Conservation (phyloP, 2,888 invertebrate species). For the Ptychoptera contaminata region DNA sequence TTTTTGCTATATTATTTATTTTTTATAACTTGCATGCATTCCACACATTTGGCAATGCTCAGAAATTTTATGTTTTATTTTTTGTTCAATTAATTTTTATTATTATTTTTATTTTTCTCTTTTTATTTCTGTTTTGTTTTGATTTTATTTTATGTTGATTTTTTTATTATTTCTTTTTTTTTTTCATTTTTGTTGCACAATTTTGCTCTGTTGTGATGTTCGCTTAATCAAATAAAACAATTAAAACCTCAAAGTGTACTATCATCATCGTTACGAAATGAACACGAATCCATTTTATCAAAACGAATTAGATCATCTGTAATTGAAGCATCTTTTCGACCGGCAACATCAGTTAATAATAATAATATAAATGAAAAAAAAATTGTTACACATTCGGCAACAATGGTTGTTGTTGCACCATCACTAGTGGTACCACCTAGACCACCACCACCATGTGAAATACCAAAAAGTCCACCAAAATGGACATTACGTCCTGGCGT, state of each 20-base stretch:
- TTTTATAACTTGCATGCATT: constrained; percentile 5
- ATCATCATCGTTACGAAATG: neutral
- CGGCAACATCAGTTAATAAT: constrained; percentile 11
- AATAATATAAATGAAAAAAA: neutral
- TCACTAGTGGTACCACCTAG: constrained; percentile 9
- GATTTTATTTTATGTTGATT: constrained; percentile 9
- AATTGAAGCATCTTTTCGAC: constrained; percentile 20
- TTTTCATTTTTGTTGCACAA: constrained; percentile 5
- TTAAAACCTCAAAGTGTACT: neutral
- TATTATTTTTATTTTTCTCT: constrained; percentile 7
- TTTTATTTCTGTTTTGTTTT: constrained; percentile 6
- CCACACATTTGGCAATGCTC: neutral
- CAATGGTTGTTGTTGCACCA: constrained; percentile 3
- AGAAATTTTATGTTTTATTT: too few relatives aligned
- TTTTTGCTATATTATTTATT: constrained; percentile 9
- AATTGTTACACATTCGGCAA: too few relatives aligned
- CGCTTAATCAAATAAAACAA: neutral
- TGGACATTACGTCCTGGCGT: constrained; percentile 85
- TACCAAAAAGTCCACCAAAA: constrained; percentile 34
- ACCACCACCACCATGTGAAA: constrained; percentile 10
- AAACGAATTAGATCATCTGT: constrained; percentile 6
- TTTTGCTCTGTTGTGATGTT: constrained; percentile 7
- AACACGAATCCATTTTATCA: constrained; percentile 2
- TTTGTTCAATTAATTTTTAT: constrained; percentile 1
- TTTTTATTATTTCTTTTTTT: constrained; percentile 11